Evolutionary conservation across 2,888 invertebrate species (phyloP), one percentile per base, ranked within the genome.

Genomic region (Drosophila testacea): DNA sequence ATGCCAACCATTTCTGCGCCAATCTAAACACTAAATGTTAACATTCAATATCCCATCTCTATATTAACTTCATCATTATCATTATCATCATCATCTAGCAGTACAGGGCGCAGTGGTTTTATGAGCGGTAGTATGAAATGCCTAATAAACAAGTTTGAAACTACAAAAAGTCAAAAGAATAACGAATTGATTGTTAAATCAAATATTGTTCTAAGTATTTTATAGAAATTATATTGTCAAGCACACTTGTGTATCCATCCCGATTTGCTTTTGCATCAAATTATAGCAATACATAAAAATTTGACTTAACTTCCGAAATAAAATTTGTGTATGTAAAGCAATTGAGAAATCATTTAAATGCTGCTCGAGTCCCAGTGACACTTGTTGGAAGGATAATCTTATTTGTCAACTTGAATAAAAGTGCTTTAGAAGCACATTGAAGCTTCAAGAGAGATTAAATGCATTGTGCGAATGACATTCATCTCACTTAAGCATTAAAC

Each of bases 221-320:
- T 73, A 71, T 84, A 60, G 71, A 91, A 91, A 90, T 90, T 81
- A 91, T 91, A 91, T 91, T 91, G 91, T 91, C 91, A 91, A 91
- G 91, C 92, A 91, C 92, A 83, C 88, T 81, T 77, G 41, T 50
- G 38, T 41, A 39, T 67, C 6, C 11, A 16, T 13, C 5, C 10
- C 30, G 36, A 5, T 22, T n/a, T 22, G 11, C 22, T n/a, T 34
- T 30, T 30, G 30, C 30, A 41, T 16, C 11, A 41, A 54, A 30
- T 30, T 10, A 54, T 41, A 41, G 39, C 42, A 47, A 11, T 52
- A 52, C 9, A 52, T 28, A 44, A 34, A 41, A 42, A 36, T 61
- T 38, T 47, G 7, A 51, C 39, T 11, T 68, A 9, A 13, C 5
- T 13, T 44, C n/a, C 4, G 5, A 11, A 36, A 16, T 34, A 7